phyloP scores from a whole-genome alignment of 53 echinoderm and acorn worm species.

The Glandiceps talaboti region DNA sequence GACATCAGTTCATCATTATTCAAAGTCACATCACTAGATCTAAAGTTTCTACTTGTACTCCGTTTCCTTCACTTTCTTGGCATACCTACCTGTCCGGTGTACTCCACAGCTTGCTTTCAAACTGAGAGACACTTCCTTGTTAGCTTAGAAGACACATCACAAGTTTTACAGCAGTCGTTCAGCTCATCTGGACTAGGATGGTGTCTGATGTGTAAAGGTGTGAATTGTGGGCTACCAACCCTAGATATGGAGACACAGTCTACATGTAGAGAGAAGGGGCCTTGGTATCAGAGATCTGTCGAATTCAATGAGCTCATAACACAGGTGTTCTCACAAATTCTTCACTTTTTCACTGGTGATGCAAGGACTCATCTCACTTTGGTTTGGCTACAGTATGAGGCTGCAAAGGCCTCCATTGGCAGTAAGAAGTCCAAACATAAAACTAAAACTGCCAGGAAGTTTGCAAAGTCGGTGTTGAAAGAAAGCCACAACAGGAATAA shows the following conservation, averaged over 20 bases:
- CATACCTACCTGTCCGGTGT: constrained; percentile 4
- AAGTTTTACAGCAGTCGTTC: constrained; percentile 34
- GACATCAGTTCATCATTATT: constrained; percentile 71
- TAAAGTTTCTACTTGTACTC: constrained; percentile 46
- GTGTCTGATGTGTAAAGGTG: background rate
- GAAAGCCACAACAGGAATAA: constrained; percentile 73
- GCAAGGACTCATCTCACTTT: constrained; percentile 33
- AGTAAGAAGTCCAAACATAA: constrained; percentile 44
- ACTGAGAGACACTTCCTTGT: constrained; percentile 7
- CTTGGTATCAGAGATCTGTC: background rate
- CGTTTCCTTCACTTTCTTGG: constrained; percentile 70
- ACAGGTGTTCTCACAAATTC: constrained; percentile 29
- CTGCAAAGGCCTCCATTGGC: background rate
- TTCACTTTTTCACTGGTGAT: constrained; percentile 24
- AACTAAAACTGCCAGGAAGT: constrained; percentile 55
- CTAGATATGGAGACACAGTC: background rate
- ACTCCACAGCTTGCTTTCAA: background rate
- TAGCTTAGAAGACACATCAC: background rate
- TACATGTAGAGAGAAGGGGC: background rate
- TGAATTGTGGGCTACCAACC: background rate
- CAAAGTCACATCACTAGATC: constrained; percentile 27
- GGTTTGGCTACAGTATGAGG: constrained; percentile 44
- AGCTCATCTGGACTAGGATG: background rate
- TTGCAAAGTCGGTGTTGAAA: constrained; percentile 55
- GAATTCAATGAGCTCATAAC: constrained; percentile 35